These are phyloP conservation scores for Perca flavescens DNA, from an alignment of 2,113 vertebrate species.

Conservation along the genomic window DNA sequence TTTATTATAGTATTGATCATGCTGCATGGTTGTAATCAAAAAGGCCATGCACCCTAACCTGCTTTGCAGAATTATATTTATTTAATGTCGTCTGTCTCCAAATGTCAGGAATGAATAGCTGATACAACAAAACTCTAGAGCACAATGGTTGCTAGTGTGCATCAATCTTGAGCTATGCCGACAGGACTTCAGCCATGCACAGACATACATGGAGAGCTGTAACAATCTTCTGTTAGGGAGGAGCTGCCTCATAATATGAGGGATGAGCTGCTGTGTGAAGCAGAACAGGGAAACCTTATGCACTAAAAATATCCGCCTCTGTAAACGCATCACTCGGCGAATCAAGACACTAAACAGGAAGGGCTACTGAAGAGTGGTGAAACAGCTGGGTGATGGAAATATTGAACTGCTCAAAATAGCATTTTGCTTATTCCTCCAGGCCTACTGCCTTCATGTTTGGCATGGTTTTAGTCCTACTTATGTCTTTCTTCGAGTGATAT, in stretches of 20 bases:
- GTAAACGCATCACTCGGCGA: slow-evolving; percentile 58
- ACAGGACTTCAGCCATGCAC: slow-evolving; percentile 34
- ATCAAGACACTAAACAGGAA: slow-evolving; percentile 37
- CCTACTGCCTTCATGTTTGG: slow-evolving; percentile 24
- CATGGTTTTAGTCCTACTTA: slow-evolving; percentile 29
- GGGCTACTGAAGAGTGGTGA: neutral
- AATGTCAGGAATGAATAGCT: slow-evolving; percentile 21
- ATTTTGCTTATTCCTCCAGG: slow-evolving; percentile 25
- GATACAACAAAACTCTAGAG: slow-evolving; percentile 2
- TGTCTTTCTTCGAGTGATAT: slow-evolving; percentile 1
- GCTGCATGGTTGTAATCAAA: neutral
- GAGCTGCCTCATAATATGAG: slow-evolving; percentile 25
- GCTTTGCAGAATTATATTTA: neutral
- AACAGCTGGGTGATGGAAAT: slow-evolving; percentile 30
- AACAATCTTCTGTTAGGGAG: slow-evolving; percentile 23
- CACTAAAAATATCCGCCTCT: slow-evolving; percentile 69
- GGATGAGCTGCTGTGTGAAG: slow-evolving; percentile 32
- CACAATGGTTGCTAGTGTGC: slow-evolving; percentile 1
- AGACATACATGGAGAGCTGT: slow-evolving; percentile 20
- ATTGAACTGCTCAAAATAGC: slow-evolving; percentile 28
- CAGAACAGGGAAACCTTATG: slow-evolving; percentile 35
- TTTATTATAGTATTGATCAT: neutral
- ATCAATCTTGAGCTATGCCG: slow-evolving; percentile 17
- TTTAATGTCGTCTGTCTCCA: neutral
- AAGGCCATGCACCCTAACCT: neutral